Evolutionary conservation across 2,888 invertebrate species (phyloP).

Genomic region (Drosophila conformis): DNA sequence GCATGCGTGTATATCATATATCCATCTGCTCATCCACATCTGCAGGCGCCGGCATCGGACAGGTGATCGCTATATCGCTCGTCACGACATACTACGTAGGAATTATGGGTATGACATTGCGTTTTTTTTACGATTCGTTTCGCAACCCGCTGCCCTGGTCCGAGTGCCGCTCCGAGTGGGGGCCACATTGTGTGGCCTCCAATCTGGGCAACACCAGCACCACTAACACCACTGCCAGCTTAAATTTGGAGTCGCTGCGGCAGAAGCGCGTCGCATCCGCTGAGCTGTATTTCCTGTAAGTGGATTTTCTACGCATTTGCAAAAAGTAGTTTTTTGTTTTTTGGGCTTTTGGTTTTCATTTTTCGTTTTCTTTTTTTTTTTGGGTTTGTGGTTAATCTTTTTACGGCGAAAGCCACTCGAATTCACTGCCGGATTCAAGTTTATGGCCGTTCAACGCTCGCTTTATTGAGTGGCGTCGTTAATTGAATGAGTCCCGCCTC

Average conservation of each 20-base stretch:
- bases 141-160: slow-evolving; percentile 88
- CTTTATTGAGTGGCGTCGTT: slow-evolving; percentile 67
- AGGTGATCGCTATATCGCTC: slow-evolving; percentile 86
- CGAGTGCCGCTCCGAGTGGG: slow-evolving; percentile 86
- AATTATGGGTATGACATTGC: slow-evolving; percentile 88
- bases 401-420: slow-evolving; percentile 28
- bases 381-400: slow-evolving; percentile 54
- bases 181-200: slow-evolving; percentile 84
- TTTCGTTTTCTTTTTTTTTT: slow-evolving; percentile 22
- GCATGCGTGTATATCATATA: background rate
- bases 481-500: slow-evolving; percentile 64
- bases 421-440: slow-evolving; percentile 63
- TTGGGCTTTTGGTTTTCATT: slow-evolving; percentile 16
- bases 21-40: slow-evolving; percentile 7
- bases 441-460: slow-evolving; percentile 61
- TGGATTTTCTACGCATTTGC: slow-evolving; percentile 51
- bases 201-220: slow-evolving; percentile 61
- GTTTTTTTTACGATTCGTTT: slow-evolving; percentile 88
- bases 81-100: slow-evolving; percentile 89
- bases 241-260: slow-evolving; percentile 25
- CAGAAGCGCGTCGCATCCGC: slow-evolving; percentile 80
- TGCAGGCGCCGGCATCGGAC: slow-evolving; percentile 87
- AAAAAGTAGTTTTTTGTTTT: slow-evolving; percentile 13
- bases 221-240: slow-evolving; percentile 11
- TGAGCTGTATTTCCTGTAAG: slow-evolving; percentile 85